These are phyloP conservation scores for Rhegmatorhina hoffmannsi DNA, from an alignment of 2,113 vertebrate genomes.

Conservation along the genomic window DNA sequence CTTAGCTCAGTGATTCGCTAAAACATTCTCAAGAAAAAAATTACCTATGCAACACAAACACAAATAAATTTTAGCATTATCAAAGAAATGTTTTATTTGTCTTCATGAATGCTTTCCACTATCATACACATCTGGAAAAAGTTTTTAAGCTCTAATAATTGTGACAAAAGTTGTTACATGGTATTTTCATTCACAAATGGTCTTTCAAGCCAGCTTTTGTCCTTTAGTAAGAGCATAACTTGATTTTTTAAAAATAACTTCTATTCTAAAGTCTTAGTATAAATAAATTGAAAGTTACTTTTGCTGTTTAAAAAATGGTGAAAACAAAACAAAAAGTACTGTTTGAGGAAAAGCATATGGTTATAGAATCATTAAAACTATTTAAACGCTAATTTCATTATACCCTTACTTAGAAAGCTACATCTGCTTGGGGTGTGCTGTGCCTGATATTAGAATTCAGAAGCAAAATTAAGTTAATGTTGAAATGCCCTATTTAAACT, in stretches of 20 bases:
- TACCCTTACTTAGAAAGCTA: neutral
- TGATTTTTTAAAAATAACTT: neutral
- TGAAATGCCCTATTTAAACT: neutral
- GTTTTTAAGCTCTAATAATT: neutral
- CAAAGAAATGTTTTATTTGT: neutral
- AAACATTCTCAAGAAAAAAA: neutral
- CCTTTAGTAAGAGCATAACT: neutral
- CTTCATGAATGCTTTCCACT: neutral
- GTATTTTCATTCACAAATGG: neutral
- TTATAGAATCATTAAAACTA: neutral
- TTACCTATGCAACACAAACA: neutral
- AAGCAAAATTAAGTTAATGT: neutral
- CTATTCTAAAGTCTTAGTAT: neutral
- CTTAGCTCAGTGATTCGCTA: neutral
- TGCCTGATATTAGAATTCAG: neutral
- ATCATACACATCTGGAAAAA: neutral
- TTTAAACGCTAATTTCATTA: neutral
- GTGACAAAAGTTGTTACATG: neutral
- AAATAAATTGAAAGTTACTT: neutral
- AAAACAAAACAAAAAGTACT: neutral
- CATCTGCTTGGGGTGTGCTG: neutral
- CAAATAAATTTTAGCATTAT: neutral
- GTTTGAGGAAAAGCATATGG: neutral
- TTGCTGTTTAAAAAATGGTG: neutral
- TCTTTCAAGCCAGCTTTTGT: neutral